phyloP scores from a whole-genome alignment of 2,888 invertebrate genomes.

The Scaptomyza reducta region DNA sequence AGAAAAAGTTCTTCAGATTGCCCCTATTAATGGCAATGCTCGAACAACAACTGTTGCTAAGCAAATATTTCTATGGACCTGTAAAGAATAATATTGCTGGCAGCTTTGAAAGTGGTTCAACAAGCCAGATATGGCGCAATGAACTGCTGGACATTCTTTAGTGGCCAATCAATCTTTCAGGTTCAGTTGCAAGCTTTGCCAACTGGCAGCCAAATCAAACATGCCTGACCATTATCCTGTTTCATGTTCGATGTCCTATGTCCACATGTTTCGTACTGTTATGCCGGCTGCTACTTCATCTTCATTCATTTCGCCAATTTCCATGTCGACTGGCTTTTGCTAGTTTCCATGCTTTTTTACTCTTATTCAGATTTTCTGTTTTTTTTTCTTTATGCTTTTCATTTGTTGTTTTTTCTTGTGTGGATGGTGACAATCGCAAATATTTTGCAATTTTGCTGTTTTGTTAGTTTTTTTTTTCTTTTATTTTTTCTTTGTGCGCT shows the following conservation, averaged over 20 bases:
- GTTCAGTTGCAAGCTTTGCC: no score
- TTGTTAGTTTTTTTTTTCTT: constrained; percentile 44
- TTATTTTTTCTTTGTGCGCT: constrained; percentile 11
- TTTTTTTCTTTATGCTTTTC: no score
- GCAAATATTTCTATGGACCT: background rate
- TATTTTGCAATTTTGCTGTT: constrained; percentile 70
- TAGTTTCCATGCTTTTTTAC: constrained; percentile 13
- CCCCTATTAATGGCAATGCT: no score
- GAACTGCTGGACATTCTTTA: constrained; percentile 20
- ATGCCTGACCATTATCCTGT: constrained; percentile 6
- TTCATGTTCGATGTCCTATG: constrained; percentile 2
- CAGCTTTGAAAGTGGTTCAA: constrained; percentile 34
- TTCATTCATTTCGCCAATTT: constrained; percentile 75
- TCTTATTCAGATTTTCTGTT: background rate
- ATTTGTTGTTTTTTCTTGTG: constrained; percentile 12
- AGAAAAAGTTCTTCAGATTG: no score
- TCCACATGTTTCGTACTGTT: constrained; percentile 18
- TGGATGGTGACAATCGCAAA: constrained; percentile 72
- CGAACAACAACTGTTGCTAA: background rate
- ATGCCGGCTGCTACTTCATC: constrained; percentile 62
- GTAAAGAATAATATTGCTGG: background rate
- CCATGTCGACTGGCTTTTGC: constrained; percentile 31
- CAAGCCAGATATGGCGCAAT: constrained; percentile 16
- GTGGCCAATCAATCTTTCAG: constrained; percentile 62
- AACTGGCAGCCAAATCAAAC: constrained; percentile 28